These are phyloP conservation scores for Andrena praecox DNA, from an alignment of 2,888 invertebrate species.

Conservation along the genomic window DNA sequence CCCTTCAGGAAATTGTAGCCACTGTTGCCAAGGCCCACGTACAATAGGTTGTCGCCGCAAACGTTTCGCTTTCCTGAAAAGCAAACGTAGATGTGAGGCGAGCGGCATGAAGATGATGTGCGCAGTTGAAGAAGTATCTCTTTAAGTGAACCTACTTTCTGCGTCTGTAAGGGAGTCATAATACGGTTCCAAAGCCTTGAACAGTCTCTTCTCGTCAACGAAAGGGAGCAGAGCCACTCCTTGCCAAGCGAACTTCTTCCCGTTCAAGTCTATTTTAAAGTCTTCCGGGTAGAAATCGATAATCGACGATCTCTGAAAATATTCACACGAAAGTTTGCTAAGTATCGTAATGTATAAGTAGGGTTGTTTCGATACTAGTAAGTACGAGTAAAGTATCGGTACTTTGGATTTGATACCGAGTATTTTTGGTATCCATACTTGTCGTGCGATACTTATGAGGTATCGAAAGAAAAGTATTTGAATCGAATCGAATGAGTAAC, in stretches of 20 bases:
- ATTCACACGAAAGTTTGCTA: neutral
- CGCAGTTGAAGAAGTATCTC: neutral
- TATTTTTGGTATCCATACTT: no score
- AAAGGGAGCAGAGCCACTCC: constrained; percentile 99
- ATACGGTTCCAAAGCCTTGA: constrained; percentile 92
- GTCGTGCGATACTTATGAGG: no score
- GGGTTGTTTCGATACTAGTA: no score
- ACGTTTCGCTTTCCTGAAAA: constrained; percentile 91
- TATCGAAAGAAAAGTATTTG: no score
- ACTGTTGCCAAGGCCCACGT: constrained; percentile 90
- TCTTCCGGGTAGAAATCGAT: constrained; percentile 99
- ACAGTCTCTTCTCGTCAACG: constrained; percentile 96
- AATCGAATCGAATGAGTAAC: no score
- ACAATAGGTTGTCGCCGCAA: constrained; percentile 95
- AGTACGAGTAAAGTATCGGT: no score
- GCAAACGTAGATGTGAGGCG: neutral
- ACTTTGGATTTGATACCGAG: no score
- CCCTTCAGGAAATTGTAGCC: constrained; percentile 90
- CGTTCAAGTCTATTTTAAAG: constrained; percentile 99
- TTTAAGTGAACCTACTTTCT: constrained; percentile 88
- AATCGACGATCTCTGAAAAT: constrained; percentile 91
- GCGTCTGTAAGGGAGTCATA: constrained; percentile 92
- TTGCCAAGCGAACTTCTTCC: constrained; percentile 99
- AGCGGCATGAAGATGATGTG: neutral
- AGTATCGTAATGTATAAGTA: neutral